Base-by-base conservation (phyloP, 1,140 invertebrate species). In the Drosophila pachea region DNA sequence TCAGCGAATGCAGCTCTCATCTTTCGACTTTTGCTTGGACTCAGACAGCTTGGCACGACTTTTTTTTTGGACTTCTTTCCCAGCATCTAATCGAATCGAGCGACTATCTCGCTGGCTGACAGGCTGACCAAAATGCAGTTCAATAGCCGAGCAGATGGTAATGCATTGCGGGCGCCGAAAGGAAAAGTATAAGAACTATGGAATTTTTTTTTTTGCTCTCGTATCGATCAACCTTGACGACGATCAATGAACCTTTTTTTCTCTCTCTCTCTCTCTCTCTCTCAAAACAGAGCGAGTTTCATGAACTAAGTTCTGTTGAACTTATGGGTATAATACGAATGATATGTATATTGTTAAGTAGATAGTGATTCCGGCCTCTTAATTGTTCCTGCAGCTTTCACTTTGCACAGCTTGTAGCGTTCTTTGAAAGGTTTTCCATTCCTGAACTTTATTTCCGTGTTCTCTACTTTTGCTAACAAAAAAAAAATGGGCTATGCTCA, bases 161-260 rank as follows among this genome's bases (percentile, higher is more conserved):
- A 69, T 56, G 52, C 36, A 68, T 68, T 36, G 22, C 40, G 48
- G 16, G 33, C 5, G 2, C 0, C 22, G n/a, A 29, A 52, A 45
- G 33, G 8, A 11, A 49, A 55, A 53, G 52, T 36, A 16, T 45
- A 72, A 60, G 32, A 42, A 53, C 49, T 66, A 82, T 84, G 78
- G 58, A 78, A 78, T 78, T 22, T 22, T 22, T 22, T 22, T 22
- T 2, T 22, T n/a, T 78, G 2, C 22, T 65, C 64, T 16, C 64
- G 16, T 43, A 56, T 55, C 32, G 54, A 78, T 68, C 49, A 84
- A 73, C 79, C 68, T 84, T 78, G 68, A 29, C 36, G 16, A 64
- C 67, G 79, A 67, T 56, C 79, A 78, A 73, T 72, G 78, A 82
- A 84, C 68, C 22, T 22, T 22, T 65, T 58, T 36, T 56, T 31